Conservation (phyloP, 1,140 invertebrate species). For the Eupristina koningsbergeri region DNA sequence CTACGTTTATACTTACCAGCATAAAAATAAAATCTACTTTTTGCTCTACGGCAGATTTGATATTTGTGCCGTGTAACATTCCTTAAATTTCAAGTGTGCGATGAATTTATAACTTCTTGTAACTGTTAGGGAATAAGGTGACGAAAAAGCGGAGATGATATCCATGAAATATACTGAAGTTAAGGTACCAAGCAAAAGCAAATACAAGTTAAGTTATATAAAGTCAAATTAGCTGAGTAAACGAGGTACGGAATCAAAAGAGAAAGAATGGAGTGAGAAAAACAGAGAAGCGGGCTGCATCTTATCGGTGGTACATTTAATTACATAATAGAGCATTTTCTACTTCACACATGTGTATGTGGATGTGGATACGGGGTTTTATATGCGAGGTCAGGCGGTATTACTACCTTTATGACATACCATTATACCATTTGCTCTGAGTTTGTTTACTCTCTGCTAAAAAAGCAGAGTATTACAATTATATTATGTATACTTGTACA, state of each 20-base stretch:
- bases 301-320: constrained; percentile 50
- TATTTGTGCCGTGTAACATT: not conserved
- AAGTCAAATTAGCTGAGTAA: constrained; percentile 45
- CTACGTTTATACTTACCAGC: too few species aligned
- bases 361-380: too few species aligned
- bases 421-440: constrained; percentile 13
- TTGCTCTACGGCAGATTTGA: not conserved
- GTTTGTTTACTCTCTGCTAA: constrained; percentile 30
- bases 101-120: constrained; percentile 24
- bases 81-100: not conserved
- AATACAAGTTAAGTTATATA: constrained; percentile 51
- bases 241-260: constrained; percentile 12
- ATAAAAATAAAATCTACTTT: too few species aligned
- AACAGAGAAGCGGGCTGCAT: constrained; percentile 36
- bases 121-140: not conserved
- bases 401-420: constrained; percentile 27
- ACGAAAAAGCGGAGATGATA: constrained; percentile 48
- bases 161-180: constrained; percentile 53
- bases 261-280: constrained; percentile 13
- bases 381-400: not conserved
- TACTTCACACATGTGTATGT: not conserved
- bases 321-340: constrained; percentile 37
- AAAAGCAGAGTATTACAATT: constrained; percentile 13
- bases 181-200: constrained; percentile 36
- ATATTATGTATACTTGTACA: not conserved